Conservation (phyloP, 2,888 invertebrate genomes). For the Acrocyrtus sp. region DNA sequence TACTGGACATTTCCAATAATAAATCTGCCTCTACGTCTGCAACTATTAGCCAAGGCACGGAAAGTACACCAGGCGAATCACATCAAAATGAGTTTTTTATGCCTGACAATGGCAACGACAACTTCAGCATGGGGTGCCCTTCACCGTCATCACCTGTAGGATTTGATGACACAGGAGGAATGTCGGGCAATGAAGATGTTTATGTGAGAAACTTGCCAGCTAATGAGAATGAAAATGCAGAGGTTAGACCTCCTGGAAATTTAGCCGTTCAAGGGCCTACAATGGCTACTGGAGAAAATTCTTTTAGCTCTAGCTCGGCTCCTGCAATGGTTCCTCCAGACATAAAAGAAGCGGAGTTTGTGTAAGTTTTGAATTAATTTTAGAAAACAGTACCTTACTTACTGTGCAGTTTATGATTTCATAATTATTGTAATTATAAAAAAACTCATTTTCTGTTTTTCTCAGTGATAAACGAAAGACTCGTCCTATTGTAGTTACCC, state of each 20-base stretch:
- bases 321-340: too few relatives aligned
- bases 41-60: background rate
- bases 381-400: too few relatives aligned
- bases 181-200: constrained; percentile 1
- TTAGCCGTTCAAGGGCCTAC: too few relatives aligned
- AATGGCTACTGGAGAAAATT: too few relatives aligned
- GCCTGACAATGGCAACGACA: constrained; percentile 8
- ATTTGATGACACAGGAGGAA: background rate
- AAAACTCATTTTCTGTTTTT: background rate
- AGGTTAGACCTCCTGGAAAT: too few relatives aligned
- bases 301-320: too few relatives aligned
- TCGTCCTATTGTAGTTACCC: constrained; percentile 20
- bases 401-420: too few relatives aligned
- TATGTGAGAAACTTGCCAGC: constrained; percentile 19
- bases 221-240: constrained; percentile 18
- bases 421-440: too few relatives aligned
- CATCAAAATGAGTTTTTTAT: background rate
- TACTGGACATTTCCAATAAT: constrained; percentile 29
- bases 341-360: too few relatives aligned
- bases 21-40: background rate
- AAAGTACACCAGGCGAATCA: background rate
- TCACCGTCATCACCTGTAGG: constrained; percentile 10
- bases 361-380: too few relatives aligned
- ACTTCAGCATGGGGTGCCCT: constrained; percentile 22
- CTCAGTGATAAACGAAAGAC: constrained; percentile 7